Evolutionary conservation across 2,888 invertebrate genomes (phyloP), one percentile per base, ranked within the genome.

Genomic region (Polia nebulosa): DNA sequence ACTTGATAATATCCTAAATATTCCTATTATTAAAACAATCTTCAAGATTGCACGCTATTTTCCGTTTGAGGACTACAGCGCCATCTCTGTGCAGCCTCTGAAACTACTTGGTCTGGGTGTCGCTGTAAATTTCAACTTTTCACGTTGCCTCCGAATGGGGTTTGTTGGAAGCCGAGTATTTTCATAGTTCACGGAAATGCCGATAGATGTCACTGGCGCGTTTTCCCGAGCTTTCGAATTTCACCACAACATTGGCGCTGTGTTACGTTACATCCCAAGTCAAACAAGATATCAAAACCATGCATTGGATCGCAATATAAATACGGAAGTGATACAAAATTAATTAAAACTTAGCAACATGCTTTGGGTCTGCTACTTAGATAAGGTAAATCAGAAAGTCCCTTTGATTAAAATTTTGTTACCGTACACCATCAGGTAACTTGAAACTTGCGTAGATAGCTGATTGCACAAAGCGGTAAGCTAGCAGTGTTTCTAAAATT

Each of bases 121-220:
- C 73, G 66, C 60, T 81, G 76, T 81, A 69, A 81, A 80, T 70
- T 78, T 81, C 78, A 83, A 65, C 66, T 57, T 58, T 73, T 53
- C 78, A 68, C 53, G 25, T 52, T 39, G 41, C 41, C 44, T 62
- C 41, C n/a, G 68, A 52, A 62, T 25, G 25, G 47, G 58, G 64
- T 78, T 64, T 34, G 72, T 55, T 55, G 64, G 32, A 65, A 68
- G 55, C 44, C 6, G 39, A 36, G 55, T 51, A 64, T 65, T 78
- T 64, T 55, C 44, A 55, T 56, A 52, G 58, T 81, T 80, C 60
- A 15, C 20, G 15, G 34, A 25, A 32, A 41, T 29, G n/a, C 34
- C 65, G 36, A 69, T 9, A 83, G 82, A 81, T 83, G 82, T 58
- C 84, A n/a, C 65, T 67, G 41, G 41, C 9, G 20, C 36, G 20